Conservation (phyloP, 2,888 invertebrate species). For the Artemia sinica region DNA sequence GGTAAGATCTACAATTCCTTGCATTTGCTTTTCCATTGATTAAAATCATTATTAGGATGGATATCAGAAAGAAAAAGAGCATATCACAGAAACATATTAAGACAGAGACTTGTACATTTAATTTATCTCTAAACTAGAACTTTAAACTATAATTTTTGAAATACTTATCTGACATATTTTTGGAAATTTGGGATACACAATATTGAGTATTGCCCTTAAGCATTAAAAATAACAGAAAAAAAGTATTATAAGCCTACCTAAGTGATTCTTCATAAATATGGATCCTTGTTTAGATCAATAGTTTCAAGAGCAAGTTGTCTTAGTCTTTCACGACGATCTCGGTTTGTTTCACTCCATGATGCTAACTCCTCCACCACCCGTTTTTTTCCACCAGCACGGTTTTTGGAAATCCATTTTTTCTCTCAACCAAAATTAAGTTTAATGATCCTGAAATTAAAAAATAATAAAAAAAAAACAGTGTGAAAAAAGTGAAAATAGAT, state of each 20-base stretch:
- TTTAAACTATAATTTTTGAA: not conserved
- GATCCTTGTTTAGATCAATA: constrained; percentile 96
- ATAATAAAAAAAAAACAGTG: no score
- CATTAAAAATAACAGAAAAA: not conserved
- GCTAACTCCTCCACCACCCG: constrained; percentile 98
- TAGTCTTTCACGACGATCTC: constrained; percentile 84
- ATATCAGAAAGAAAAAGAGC: no score
- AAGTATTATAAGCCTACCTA: constrained; percentile 39
- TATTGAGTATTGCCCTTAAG: constrained; percentile 23
- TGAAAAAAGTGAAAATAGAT: no score
- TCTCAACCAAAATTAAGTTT: not conserved
- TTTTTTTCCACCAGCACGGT: constrained; percentile 74
- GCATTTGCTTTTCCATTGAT: no score
- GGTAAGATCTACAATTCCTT: no score
- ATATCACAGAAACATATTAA: no score
- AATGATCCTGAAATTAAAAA: no score
- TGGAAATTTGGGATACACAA: no score
- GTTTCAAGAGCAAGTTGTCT: constrained; percentile 92
- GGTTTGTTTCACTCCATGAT: constrained; percentile 94
- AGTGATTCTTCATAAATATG: constrained; percentile 99
- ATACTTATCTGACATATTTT: no score
- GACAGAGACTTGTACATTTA: not conserved
- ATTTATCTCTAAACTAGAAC: not conserved
- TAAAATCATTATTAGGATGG: no score
- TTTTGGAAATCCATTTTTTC: constrained; percentile 89